Base-by-base conservation (phyloP, 2,888 invertebrate species). In the Brachyopa scutellaris region DNA sequence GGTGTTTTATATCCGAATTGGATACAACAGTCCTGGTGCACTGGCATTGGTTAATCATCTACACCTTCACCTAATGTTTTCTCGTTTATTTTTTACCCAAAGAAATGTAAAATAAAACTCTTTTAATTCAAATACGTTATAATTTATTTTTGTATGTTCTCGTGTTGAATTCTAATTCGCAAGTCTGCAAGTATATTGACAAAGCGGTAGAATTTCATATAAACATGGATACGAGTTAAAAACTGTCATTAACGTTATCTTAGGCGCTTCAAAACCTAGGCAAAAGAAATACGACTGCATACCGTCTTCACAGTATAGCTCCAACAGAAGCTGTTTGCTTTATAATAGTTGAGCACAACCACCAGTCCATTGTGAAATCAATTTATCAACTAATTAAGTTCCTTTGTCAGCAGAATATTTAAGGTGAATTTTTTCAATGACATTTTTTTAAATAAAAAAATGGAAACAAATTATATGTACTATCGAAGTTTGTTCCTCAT, bases 21-120 rank as follows among this genome's bases (percentile, higher is more conserved):
- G 94, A 3, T 97, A 95, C 88, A 98, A 98, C 90, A 95, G 97
- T 87, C 91, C 97, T 4, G 95, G 97, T 88, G 97, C 95, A 0
- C 92, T 94, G 87, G 97, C 97, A 5, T 97, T 97, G 0, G 97
- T 98, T 0, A 98, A 98, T 90, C 97, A 98, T 89, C 92, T 96
- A 15, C 97, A 98, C 89, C 94, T 95, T 86, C 97, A 97, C 90
- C 88, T 95, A 0, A 93, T 96, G 86, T n/a, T 92, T 95, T 85
- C 91, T 95, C 51, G 90, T 92, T 7, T 88, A 92, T 57, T 88
- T 90, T n/a, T 91, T 95, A 84, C n/a, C n/a, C n/a, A n/a, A n/a
- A n/a, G n/a, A n/a, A n/a, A n/a, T n/a, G n/a, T n/a, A n/a, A n/a
- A n/a, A n/a, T n/a, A n/a, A n/a, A n/a, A n/a, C n/a, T n/a, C n/a